Percentiles rank a stretch among this genome's conserved stretches.
These are phyloP conservation scores for Lithosia quadra DNA, from an alignment of 2,888 invertebrate species.

Conservation along the genomic window DNA sequence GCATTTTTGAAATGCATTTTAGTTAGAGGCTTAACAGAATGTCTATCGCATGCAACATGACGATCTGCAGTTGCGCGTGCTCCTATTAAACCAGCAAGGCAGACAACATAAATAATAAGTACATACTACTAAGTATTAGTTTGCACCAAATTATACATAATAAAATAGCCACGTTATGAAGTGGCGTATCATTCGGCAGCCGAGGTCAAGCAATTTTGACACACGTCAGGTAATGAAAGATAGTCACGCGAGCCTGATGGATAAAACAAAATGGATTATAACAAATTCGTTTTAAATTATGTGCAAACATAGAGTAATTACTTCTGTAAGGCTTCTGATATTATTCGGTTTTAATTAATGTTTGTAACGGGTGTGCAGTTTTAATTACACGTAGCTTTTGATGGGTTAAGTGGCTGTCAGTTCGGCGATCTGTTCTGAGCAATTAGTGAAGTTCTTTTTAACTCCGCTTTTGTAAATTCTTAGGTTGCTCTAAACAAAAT, in stretches of 20 bases:
- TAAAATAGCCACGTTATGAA: conserved; percentile 27
- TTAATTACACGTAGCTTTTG: conserved; percentile 46
- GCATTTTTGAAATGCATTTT: neutral
- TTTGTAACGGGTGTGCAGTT: conserved; percentile 44
- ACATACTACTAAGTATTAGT: conserved; percentile 16
- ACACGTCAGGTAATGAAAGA: conserved; percentile 62
- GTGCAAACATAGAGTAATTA: conserved; percentile 48
- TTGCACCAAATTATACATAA: conserved; percentile 27
- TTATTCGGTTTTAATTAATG: conserved; percentile 50
- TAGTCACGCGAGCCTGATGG: conserved; percentile 62
- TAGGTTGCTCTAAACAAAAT: neutral
- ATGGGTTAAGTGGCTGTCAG: conserved; percentile 46
- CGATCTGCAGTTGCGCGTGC: conserved; percentile 8
- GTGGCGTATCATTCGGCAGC: conserved; percentile 37
- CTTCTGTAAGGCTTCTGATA: conserved; percentile 45
- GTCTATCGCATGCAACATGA: conserved; percentile 1
- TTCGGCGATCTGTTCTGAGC: conserved; percentile 26
- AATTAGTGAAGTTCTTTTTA: conserved; percentile 34
- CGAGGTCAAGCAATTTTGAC: conserved; percentile 67
- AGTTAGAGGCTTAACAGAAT: neutral
- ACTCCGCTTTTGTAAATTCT: conserved; percentile 1
- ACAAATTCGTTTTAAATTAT: conserved; percentile 52
- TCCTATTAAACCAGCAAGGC: conserved; percentile 3
- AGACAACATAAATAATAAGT: conserved; percentile 17
- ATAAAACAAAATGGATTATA: conserved; percentile 41